Evolutionary conservation across 2,888 invertebrate genomes (phyloP).

Genomic region (Fabriciana adippe): DNA sequence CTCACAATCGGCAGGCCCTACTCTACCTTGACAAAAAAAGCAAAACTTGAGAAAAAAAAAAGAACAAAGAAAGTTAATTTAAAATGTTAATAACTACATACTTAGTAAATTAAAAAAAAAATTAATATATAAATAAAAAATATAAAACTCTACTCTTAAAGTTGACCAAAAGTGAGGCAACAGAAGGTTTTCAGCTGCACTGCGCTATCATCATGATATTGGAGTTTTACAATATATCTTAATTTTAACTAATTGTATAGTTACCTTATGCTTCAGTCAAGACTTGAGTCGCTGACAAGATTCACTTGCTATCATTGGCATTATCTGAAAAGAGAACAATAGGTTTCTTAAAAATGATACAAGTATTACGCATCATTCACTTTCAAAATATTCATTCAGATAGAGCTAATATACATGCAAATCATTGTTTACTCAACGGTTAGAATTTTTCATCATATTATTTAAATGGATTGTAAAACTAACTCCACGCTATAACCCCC

Average conservation of each 20-base stretch:
- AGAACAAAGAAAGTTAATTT: slow-evolving; percentile 20
- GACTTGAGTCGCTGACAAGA: neutral
- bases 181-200: slow-evolving; percentile 76
- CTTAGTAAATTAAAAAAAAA: slow-evolving; percentile 12
- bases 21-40: slow-evolving; percentile 44
- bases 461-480: neutral
- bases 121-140: no score
- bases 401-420: slow-evolving; percentile 82
- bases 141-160: slow-evolving; percentile 56
- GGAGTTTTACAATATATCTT: neutral
- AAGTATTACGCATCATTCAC: neutral
- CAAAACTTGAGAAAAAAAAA: slow-evolving; percentile 27
- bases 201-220: slow-evolving; percentile 69
- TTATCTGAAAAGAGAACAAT: neutral
- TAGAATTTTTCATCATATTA: slow-evolving; percentile 76
- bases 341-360: neutral
- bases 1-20: slow-evolving; percentile 68
- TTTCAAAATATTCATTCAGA: slow-evolving; percentile 52
- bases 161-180: slow-evolving; percentile 56
- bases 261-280: neutral
- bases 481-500: neutral
- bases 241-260: neutral
- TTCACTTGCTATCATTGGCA: neutral
- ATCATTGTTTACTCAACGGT: slow-evolving; percentile 74
- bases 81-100: slow-evolving; percentile 13